Base-by-base conservation (phyloP, 1,140 invertebrate species). In the Hirudo medicinalis region DNA sequence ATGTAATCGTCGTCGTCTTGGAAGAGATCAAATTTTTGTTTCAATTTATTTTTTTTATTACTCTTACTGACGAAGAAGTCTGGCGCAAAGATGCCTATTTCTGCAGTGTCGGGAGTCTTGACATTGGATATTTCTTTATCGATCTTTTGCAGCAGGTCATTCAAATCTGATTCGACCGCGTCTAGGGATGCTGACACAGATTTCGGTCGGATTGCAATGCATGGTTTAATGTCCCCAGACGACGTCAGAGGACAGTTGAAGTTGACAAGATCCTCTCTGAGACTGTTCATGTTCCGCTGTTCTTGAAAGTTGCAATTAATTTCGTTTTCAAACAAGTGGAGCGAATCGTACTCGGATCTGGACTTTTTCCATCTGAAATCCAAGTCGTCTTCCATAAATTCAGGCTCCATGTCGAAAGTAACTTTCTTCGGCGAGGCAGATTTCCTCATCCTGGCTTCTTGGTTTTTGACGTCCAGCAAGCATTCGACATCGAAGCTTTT, bases 101-200 rank as follows among this genome's bases (percentile, higher is more conserved):
- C 69, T 17, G 69, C 69, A 3, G 69, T 70, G 69, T 70, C 69
- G 5, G 69, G 69, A 2, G 69, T 70, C 22, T 36, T n/a, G 25
- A 70, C 22, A 53, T 70, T 70, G 13, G 69, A 70, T n/a, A 70
- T 70, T 70, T 70, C 69, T 20, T 54, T 49, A 20, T 70, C 69
- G 17, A 70, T 70, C n/a, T 53, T 70, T 40, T 70, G 22, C 20
- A 70, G 43, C 15, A 54, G 9, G 0, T 70, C 69, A 27, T 53
- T 25, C 53, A 70, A 70, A 25, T 49, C 32, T 0, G n/a, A 53
- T 29, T 70, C 49, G n/a, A 53, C 49, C 1, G 40, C 69, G 19
- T 19, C 53, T 22, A 53, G 20, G 43, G 22, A 20, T n/a, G n/a
- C 22, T 25, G 29, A 29, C 5, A 29, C 67, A 13, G 67, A 25